Base-by-base conservation (phyloP, 2,113 vertebrate species). In the Elephas maximus region DNA sequence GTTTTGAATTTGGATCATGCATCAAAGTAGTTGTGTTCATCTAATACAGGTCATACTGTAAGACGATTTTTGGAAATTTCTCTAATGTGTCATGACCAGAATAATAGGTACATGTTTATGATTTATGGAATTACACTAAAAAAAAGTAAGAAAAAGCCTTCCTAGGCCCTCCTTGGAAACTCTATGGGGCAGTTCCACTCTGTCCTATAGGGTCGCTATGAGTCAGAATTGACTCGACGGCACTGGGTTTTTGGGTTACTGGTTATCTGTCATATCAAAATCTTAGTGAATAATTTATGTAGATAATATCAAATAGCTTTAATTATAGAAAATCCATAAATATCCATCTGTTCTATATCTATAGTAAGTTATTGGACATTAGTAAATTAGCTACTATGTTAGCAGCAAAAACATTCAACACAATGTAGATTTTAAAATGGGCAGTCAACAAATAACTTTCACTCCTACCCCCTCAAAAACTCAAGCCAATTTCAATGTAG, bases 81-180 rank as follows among this genome's bases (percentile, higher is more conserved):
- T 96, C n/a, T 82, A 89, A 95, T 92, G 51, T 91, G 69, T 1
- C 41, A 90, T 62, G 45, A 82, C 33, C 57, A 78, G 53, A 71
- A 78, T 77, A 90, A 45, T 48, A 88, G 60, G 17, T 77, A 92
- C 15, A 74, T 82, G 18, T 73, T 80, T 93, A 28, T 78, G 73
- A 93, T 93, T 92, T 92, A 95, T 90, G 78, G 48, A 20, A 67
- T 83, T 94, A 80, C 87, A 37, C 33, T 94, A 82, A 78, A 51
- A 85, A 77, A 65, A 12, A 69, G 20, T 81, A 69, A 67, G 1
- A 44, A 76, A 76, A 44, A 37, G 1, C 20, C 44, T 90, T 21
- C 2, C 33, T 93, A 37, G 37, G 37, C 37, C 37, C 37, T 37
- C 37, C 37, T 37, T 37, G 37, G 37, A 37, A 37, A 37, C 37